Percentiles rank a stretch among this genome's conserved stretches.
Conservation (phyloP, 2,888 invertebrate genomes). For the Amphipoea lucens region DNA sequence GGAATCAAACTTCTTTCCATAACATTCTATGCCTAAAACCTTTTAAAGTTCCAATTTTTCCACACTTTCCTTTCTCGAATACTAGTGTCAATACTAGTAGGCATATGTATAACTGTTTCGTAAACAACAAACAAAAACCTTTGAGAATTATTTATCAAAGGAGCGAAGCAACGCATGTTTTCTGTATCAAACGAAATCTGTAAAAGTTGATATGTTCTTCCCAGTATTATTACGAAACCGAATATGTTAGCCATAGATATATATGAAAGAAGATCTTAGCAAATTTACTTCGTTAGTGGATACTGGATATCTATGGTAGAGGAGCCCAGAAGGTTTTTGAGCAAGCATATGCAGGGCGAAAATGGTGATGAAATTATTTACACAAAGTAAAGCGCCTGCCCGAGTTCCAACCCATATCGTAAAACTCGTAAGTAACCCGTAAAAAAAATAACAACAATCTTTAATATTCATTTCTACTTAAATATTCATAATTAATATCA, state of each 20-base stretch:
- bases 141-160: constrained; percentile 48
- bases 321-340: no score
- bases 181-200: background rate
- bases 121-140: constrained; percentile 17
- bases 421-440: no score
- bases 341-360: no score
- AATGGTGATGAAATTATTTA: no score
- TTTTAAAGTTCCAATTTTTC: background rate
- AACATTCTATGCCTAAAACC: background rate
- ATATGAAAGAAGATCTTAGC: background rate
- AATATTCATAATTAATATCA: no score
- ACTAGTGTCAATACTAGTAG: constrained; percentile 2
- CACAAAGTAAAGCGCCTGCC: no score
- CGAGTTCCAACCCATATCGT: no score
- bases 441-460: no score
- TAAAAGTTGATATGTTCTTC: background rate
- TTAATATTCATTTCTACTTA: no score
- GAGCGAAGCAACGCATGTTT: background rate
- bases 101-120: background rate
- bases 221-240: background rate
- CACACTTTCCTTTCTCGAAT: background rate
- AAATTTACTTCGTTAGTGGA: background rate
- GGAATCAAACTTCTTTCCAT: background rate
- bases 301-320: background rate
- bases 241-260: background rate